Percentiles rank a stretch among this genome's conserved stretches.
These are phyloP conservation scores for Philopedon plagiatum DNA, from an alignment of 2,888 invertebrate genomes.

Conservation along the genomic window DNA sequence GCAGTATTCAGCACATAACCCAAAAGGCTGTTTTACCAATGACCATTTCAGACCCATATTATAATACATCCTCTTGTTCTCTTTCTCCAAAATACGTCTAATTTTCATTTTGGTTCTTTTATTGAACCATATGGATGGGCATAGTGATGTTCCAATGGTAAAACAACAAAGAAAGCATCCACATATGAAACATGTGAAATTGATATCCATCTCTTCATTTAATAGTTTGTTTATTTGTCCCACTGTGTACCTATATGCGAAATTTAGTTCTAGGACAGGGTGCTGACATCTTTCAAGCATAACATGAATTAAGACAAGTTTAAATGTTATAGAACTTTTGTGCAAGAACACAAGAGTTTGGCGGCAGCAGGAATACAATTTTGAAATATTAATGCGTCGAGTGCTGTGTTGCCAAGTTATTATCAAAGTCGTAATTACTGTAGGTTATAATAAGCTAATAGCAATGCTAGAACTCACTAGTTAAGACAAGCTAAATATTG, in stretches of 20 bases:
- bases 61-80: conserved; percentile 59
- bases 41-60: conserved; percentile 59
- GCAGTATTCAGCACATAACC: conserved; percentile 57
- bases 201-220: conserved; percentile 50
- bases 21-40: conserved; percentile 54
- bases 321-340: too few relatives aligned
- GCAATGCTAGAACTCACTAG: too few relatives aligned
- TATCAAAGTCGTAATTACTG: too few relatives aligned
- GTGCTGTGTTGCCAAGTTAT: too few relatives aligned
- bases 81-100: conserved; percentile 53
- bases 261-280: neutral
- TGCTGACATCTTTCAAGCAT: neutral
- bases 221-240: conserved; percentile 56
- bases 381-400: too few relatives aligned
- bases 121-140: conserved; percentile 56
- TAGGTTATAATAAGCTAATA: too few relatives aligned
- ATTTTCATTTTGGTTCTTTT: conserved; percentile 55
- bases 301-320: too few relatives aligned
- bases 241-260: conserved; percentile 53
- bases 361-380: too few relatives aligned
- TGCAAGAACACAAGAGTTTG: too few relatives aligned
- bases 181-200: conserved; percentile 55
- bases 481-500: too few relatives aligned
- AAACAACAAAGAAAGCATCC: conserved; percentile 59
- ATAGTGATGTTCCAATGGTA: conserved; percentile 58